Evolutionary conservation across 1,140 invertebrate genomes (phyloP).

Genomic region (Drosophila jambulina): DNA sequence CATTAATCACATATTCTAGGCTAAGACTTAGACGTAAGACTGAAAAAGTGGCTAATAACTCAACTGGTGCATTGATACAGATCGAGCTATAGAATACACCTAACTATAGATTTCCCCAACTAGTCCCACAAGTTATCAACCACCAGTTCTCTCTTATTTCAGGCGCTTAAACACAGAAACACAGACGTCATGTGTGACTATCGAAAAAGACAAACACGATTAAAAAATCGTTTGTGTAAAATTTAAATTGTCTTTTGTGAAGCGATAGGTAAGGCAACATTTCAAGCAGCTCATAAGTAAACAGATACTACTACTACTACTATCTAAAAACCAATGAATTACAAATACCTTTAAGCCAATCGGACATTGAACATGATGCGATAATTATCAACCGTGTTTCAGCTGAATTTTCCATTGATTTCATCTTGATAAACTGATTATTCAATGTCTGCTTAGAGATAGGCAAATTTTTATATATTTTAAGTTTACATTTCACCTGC

Average conservation of each 20-base stretch:
- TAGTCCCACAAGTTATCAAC: conserved; percentile 86
- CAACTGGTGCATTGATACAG: conserved; percentile 82
- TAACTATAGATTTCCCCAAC: conserved; percentile 63
- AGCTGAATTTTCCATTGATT: conserved; percentile 85
- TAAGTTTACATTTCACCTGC: neutral
- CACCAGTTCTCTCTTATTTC: conserved; percentile 89
- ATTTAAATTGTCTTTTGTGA: conserved; percentile 77
- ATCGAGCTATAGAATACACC: conserved; percentile 63
- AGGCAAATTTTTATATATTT: conserved; percentile 3
- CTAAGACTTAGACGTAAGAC: conserved; percentile 50
- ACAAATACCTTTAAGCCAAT: conserved; percentile 39
- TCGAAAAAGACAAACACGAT: conserved; percentile 63
- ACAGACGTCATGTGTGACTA: conserved; percentile 75
- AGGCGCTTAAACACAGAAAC: conserved; percentile 85
- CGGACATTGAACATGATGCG: conserved; percentile 83
- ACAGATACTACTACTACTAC: conserved; percentile 71
- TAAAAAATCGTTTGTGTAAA: conserved; percentile 56
- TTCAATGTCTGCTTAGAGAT: conserved; percentile 53
- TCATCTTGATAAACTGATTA: conserved; percentile 81
- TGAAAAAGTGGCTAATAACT: conserved; percentile 59
- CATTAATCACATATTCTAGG: neutral
- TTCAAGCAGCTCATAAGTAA: conserved; percentile 70
- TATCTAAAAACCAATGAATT: conserved; percentile 18
- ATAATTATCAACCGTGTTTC: conserved; percentile 85
- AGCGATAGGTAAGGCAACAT: conserved; percentile 85